phyloP scores from a whole-genome alignment of 2,888 invertebrate species.

The Stenurella melanura region DNA sequence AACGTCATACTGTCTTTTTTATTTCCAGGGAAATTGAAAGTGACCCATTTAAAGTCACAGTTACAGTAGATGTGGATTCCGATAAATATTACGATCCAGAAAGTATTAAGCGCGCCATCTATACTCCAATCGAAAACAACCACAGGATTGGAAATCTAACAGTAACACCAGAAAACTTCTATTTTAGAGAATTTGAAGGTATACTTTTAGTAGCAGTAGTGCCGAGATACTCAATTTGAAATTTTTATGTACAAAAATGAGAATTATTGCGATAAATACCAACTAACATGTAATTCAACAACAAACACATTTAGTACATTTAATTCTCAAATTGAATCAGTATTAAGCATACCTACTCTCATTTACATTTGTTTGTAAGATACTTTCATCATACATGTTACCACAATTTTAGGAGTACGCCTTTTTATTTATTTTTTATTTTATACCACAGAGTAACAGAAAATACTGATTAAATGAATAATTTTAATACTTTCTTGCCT shows the following conservation, averaged over 20 bases:
- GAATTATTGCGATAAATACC: constrained; percentile 41
- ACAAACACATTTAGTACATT: not conserved
- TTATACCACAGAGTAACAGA: too few species aligned
- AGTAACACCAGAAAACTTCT: constrained; percentile 78
- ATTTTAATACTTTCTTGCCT: too few species aligned
- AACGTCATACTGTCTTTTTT: not conserved
- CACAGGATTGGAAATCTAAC: constrained; percentile 76
- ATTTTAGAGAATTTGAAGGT: constrained; percentile 77
- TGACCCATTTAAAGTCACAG: constrained; percentile 79
- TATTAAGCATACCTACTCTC: not conserved
- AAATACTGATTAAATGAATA: too few species aligned
- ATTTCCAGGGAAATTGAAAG: constrained; percentile 74
- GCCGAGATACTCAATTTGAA: not conserved
- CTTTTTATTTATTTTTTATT: too few species aligned
- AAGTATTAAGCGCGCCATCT: constrained; percentile 74
- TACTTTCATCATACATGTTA: too few species aligned
- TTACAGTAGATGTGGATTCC: constrained; percentile 82
- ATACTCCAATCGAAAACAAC: constrained; percentile 76
- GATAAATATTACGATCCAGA: constrained; percentile 76
- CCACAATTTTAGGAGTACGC: too few species aligned
- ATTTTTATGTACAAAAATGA: not conserved
- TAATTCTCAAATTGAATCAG: not conserved
- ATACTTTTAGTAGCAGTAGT: constrained; percentile 50
- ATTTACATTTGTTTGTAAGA: too few species aligned
- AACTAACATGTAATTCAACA: not conserved